These are phyloP conservation scores for Aphodius granarius DNA, from an alignment of 2,888 invertebrate species.

Conservation along the genomic window DNA sequence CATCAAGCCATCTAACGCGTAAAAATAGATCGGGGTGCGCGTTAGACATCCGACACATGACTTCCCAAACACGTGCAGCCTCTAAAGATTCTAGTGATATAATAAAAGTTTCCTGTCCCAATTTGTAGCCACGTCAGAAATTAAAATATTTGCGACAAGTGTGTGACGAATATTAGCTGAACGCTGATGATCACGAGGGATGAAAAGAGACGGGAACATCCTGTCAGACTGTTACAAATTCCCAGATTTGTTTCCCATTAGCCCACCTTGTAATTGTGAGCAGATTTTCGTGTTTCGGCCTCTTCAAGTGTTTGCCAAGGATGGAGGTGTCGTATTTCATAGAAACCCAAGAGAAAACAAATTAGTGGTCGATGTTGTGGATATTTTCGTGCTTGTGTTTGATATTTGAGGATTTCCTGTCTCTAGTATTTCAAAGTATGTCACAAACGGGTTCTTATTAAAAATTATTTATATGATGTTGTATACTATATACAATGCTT, in stretches of 20 bases:
- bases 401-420: background rate
- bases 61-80: background rate
- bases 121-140: constrained; percentile 20
- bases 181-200: no score
- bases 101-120: constrained; percentile 18
- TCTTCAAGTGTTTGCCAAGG: background rate
- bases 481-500: background rate
- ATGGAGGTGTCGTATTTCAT: background rate
- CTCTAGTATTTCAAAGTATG: background rate
- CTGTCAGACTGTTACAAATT: constrained; percentile 9
- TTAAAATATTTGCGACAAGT: constrained; percentile 18
- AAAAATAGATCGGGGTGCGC: background rate
- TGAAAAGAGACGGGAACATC: background rate
- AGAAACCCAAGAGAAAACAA: background rate
- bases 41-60: background rate
- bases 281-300: background rate
- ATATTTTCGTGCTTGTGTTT: background rate
- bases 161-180: background rate
- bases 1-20: background rate
- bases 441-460: background rate
- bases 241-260: constrained; percentile 7
- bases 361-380: background rate
- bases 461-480: background rate
- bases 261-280: background rate
- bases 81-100: background rate